Base-by-base conservation (phyloP, 2,113 vertebrate genomes). In the Cromileptes altivelis region DNA sequence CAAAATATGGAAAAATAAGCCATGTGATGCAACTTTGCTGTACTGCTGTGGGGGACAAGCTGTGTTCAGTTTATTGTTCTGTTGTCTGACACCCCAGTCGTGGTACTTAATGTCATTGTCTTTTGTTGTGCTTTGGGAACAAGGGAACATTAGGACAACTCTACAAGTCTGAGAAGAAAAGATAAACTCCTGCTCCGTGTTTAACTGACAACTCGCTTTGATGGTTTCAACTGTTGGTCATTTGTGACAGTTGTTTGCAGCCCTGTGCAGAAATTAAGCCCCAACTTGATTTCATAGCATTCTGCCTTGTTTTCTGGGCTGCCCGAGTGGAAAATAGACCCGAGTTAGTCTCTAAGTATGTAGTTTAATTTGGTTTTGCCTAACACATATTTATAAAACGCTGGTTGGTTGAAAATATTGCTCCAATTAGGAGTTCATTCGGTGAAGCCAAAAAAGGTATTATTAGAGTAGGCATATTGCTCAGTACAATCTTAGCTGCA, bases 281-380 rank as follows among this genome's bases (percentile, higher is more conserved):
- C 2, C 21, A 65, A 65, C n/a, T 14, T 52, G 50, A 52, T 18
- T 52, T 15, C 18, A 52, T 52, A 17, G 12, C 4, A 6, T 18
- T 52, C 50, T 65, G 63, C 21, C 27, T 4, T 69, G 6, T 70
- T 78, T 49, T 64, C 65, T 1, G 7, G 63, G 56, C 68, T 62
- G 6, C 10, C 63, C 11, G 8, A 61, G 65, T 60, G 12, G 33
- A 78, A 58, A 82, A 82, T 69, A 73, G 58, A 61, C 37, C 49
- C 19, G 61, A 61, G 18, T 62, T 19, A 33, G 53, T 23, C 42
- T 52, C n/a, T 78, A 77, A 76, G 58, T 68, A 21, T 56, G 33
- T 42, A 1, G 18, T 77, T 72, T 61, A 33, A 56, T 27, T 58
- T 58, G 15, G 37, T 62, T 88, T 33, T 57, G 47, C 17, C 52